These are phyloP conservation scores for Syrista parreyssii DNA, from an alignment of 2,888 invertebrate genomes.

Conservation along the genomic window DNA sequence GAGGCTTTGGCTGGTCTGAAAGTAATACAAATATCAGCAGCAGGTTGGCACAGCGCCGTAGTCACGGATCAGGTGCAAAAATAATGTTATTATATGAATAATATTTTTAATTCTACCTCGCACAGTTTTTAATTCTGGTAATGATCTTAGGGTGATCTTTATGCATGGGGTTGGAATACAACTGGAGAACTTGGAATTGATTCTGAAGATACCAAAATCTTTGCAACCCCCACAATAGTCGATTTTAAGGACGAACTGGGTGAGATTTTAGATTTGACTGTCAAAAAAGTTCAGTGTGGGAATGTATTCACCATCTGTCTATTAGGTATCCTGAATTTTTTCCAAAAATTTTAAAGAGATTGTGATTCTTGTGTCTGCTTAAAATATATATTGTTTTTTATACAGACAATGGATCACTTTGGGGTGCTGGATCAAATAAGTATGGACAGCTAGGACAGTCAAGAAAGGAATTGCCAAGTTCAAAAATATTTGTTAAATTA, in stretches of 20 bases:
- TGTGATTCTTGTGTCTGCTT: slow-evolving; percentile 11
- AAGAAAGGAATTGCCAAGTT: slow-evolving; percentile 25
- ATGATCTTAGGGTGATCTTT: slow-evolving; percentile 77
- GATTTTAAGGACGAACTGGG: slow-evolving; percentile 60
- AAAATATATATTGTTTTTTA: slow-evolving; percentile 30
- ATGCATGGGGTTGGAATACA: slow-evolving; percentile 93
- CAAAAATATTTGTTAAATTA: slow-evolving; percentile 47
- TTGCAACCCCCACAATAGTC: slow-evolving; percentile 68
- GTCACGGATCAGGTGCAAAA: slow-evolving; percentile 71
- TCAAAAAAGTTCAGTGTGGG: slow-evolving; percentile 77
- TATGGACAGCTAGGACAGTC: slow-evolving; percentile 79
- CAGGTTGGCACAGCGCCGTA: slow-evolving; percentile 89
- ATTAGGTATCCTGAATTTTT: slow-evolving; percentile 65
- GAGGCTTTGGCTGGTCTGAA: slow-evolving; percentile 82
- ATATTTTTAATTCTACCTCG: background rate
- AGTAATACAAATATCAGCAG: slow-evolving; percentile 78
- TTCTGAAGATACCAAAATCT: slow-evolving; percentile 61
- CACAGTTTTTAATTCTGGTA: background rate
- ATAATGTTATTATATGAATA: background rate
- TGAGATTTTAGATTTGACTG: slow-evolving; percentile 53
- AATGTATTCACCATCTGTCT: slow-evolving; percentile 79
- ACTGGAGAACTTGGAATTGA: slow-evolving; percentile 84
- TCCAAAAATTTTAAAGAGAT: background rate
- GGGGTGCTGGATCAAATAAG: slow-evolving; percentile 84
- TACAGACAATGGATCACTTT: slow-evolving; percentile 74